phyloP scores from a whole-genome alignment of 2,113 vertebrate genomes.

The Muscicapa adusta region DNA sequence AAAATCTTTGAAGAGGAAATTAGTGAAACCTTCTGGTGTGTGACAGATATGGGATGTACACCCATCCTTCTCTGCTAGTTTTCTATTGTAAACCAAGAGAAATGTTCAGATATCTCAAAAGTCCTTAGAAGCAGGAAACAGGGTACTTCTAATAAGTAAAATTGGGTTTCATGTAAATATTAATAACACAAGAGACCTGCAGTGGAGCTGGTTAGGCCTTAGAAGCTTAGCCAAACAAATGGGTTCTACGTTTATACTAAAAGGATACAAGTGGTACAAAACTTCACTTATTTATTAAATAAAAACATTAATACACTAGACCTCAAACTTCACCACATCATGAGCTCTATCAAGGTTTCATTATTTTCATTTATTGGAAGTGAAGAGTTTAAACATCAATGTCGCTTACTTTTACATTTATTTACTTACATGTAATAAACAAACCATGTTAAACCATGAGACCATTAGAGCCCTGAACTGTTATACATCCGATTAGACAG shows the following conservation, averaged over 20 bases:
- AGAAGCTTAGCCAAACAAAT: not conserved
- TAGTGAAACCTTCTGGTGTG: not conserved
- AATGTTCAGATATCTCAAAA: not conserved
- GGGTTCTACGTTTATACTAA: not conserved
- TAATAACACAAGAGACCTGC: not conserved
- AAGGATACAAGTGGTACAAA: not conserved
- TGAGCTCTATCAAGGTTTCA: not conserved
- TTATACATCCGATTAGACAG: not conserved
- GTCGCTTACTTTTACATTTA: not conserved
- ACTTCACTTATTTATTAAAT: not conserved
- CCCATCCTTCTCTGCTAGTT: not conserved
- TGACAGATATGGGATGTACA: not conserved
- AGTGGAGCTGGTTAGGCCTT: not conserved
- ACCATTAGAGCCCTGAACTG: not conserved
- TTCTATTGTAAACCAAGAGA: not conserved
- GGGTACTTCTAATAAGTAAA: not conserved
- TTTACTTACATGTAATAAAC: not conserved
- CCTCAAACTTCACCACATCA: not conserved
- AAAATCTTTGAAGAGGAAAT: not conserved
- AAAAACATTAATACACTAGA: not conserved
- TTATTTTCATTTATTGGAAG: not conserved
- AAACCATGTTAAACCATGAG: not conserved
- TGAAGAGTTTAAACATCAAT: not conserved
- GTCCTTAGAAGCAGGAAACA: not conserved
- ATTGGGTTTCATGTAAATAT: not conserved